These are phyloP conservation scores for Drosophila anomelani DNA, from an alignment of 2,888 invertebrate genomes.

Conservation along the genomic window DNA sequence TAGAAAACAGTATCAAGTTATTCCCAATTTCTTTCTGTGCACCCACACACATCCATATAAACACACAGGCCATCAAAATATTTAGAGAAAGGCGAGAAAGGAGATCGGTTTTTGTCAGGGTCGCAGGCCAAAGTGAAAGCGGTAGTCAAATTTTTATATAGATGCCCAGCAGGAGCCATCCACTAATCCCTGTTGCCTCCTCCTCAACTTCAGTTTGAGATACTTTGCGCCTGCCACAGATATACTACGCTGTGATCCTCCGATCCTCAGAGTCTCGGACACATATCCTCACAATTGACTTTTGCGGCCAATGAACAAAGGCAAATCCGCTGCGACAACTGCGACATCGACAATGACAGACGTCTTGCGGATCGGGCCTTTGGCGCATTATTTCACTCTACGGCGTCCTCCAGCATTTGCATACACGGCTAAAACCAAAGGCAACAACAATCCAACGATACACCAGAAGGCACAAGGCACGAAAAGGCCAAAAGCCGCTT, in stretches of 20 bases:
- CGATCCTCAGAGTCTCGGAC: slow-evolving; percentile 8
- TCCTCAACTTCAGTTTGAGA: slow-evolving; percentile 7
- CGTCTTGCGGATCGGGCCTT: slow-evolving; percentile 48
- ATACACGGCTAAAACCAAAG: slow-evolving; percentile 52
- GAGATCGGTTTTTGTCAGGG: slow-evolving; percentile 53
- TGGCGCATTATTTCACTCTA: slow-evolving; percentile 68
- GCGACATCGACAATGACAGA: slow-evolving; percentile 57
- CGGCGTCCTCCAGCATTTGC: slow-evolving; percentile 61
- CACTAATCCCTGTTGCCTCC: slow-evolving; percentile 52
- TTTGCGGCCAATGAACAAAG: slow-evolving; percentile 71
- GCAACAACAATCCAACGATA: slow-evolving; percentile 2
- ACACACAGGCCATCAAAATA: slow-evolving; percentile 53
- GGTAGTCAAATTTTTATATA: slow-evolving; percentile 68
- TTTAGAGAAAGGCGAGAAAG: slow-evolving; percentile 50
- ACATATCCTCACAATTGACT: slow-evolving; percentile 73
- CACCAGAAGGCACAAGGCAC: slow-evolving; percentile 29
- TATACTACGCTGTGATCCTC: slow-evolving; percentile 1
- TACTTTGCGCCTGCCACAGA: slow-evolving; percentile 14
- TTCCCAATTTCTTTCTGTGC: slow-evolving; percentile 15
- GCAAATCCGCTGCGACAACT: slow-evolving; percentile 65
- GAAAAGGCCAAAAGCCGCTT: slow-evolving; percentile 64
- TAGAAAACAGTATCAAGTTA: background rate
- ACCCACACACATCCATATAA: slow-evolving; percentile 63
- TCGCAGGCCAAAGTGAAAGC: slow-evolving; percentile 65
- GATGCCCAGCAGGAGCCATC: slow-evolving; percentile 71